These are phyloP conservation scores for Macrocentrus cingulum DNA, from an alignment of 1,140 invertebrate species.

Conservation along the genomic window DNA sequence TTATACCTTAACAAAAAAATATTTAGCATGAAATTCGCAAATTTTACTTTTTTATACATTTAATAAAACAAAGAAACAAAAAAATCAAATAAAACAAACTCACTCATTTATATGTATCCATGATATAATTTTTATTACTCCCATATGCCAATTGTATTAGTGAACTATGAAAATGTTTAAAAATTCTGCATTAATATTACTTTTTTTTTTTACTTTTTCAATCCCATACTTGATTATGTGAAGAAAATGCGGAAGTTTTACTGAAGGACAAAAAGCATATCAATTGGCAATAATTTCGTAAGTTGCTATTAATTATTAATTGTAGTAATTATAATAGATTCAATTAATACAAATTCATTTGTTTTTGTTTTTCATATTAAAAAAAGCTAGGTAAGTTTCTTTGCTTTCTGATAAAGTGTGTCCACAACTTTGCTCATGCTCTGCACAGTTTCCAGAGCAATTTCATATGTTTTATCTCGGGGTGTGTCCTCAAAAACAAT, in stretches of 20 bases:
- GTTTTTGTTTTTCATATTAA: conserved; percentile 48
- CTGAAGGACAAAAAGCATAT: conserved; percentile 35
- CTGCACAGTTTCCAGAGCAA: conserved; percentile 94
- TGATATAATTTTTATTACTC: background rate
- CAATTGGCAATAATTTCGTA: conserved; percentile 40
- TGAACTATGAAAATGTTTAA: background rate
- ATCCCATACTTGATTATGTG: background rate
- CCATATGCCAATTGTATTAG: background rate
- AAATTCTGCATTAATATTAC: too few relatives aligned
- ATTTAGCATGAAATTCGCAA: background rate
- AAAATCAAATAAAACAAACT: conserved; percentile 1
- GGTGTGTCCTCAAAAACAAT: conserved; percentile 95
- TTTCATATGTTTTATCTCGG: conserved; percentile 97
- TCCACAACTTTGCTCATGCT: conserved; percentile 99
- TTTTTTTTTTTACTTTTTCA: background rate
- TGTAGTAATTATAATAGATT: conserved; percentile 49
- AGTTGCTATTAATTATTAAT: conserved; percentile 44
- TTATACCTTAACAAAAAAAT: background rate
- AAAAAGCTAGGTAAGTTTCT: conserved; percentile 89
- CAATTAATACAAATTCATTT: conserved; percentile 28
- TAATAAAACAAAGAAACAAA: conserved; percentile 4
- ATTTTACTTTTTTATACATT: background rate
- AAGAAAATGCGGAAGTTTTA: conserved; percentile 7
- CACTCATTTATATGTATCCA: background rate
- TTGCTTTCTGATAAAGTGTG: conserved; percentile 96